Evolutionary conservation across 2,797 vertebrate species (phyloP).

Genomic region (Bradypodion ventrale): DNA sequence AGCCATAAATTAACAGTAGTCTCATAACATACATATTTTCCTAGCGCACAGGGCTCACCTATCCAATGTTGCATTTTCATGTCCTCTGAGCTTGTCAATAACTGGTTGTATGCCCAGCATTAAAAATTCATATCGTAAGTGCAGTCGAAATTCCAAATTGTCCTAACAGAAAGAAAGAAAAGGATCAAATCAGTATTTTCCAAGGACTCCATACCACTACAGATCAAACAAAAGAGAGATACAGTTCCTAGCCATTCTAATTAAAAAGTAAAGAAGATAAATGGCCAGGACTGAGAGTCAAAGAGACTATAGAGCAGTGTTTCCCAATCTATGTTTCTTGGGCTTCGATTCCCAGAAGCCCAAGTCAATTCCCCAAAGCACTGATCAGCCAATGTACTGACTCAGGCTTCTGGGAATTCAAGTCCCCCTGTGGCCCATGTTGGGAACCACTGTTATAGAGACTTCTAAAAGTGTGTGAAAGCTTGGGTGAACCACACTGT

Average conservation of each 20-base stretch:
- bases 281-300: not conserved
- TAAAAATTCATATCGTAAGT: constrained; percentile 95
- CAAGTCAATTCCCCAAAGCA: too few relatives aligned
- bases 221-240: not conserved
- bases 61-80: constrained; percentile 94
- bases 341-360: too few relatives aligned
- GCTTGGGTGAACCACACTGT: not conserved
- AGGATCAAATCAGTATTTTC: not conserved
- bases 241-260: not conserved
- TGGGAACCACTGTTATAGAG: too few relatives aligned
- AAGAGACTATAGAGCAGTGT: too few relatives aligned
- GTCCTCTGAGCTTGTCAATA: constrained; percentile 93
- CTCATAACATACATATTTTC: not conserved
- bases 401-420: too few relatives aligned
- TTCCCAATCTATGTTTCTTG: too few relatives aligned
- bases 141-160: constrained; percentile 95
- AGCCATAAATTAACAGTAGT: not conserved
- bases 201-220: not conserved
- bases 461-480: too few relatives aligned
- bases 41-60: constrained; percentile 76
- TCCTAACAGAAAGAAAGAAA: constrained; percentile 76
- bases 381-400: too few relatives aligned
- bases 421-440: too few relatives aligned
- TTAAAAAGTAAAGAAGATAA: not conserved
- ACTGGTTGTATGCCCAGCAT: constrained; percentile 98